These are phyloP conservation scores for Emberiza fucata DNA, from an alignment of 2,113 vertebrate species.

Conservation along the genomic window DNA sequence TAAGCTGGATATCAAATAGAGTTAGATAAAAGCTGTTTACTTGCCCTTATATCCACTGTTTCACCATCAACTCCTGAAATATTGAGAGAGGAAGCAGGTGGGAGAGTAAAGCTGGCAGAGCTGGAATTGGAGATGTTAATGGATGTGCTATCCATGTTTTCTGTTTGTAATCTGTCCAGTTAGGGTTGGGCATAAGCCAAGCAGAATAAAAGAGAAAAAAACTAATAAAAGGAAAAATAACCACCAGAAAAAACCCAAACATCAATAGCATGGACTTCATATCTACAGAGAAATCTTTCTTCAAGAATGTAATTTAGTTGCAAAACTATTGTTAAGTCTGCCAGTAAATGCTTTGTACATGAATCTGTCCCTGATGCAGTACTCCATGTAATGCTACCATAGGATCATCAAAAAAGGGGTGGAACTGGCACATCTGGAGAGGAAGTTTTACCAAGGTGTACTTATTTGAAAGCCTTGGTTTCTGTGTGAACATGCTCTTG, in stretches of 20 bases:
- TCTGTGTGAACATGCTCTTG: not conserved
- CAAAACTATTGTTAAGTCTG: not conserved
- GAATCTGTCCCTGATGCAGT: not conserved
- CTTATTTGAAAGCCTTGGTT: not conserved
- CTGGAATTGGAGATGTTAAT: constrained; percentile 65
- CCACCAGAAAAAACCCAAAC: not conserved
- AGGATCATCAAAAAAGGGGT: not conserved
- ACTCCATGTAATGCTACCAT: rapidly evolving
- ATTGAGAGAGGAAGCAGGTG: constrained; percentile 67
- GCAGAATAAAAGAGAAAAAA: not conserved
- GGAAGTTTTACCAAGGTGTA: not conserved
- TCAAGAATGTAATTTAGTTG: not conserved
- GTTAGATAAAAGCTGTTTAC: constrained; percentile 24
- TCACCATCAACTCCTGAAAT: constrained; percentile 62
- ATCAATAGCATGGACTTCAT: not conserved
- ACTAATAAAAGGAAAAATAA: not conserved
- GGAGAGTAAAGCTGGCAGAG: constrained; percentile 83
- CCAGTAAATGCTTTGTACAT: not conserved
- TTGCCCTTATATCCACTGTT: constrained; percentile 87
- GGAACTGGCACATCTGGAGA: not conserved
- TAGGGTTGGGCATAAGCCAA: not conserved
- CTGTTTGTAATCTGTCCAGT: constrained; percentile 65
- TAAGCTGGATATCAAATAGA: not conserved
- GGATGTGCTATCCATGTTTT: constrained; percentile 59
- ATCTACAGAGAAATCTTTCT: not conserved